phyloP scores from a whole-genome alignment of 2,888 invertebrate species.

The Ormyrus rosae region DNA sequence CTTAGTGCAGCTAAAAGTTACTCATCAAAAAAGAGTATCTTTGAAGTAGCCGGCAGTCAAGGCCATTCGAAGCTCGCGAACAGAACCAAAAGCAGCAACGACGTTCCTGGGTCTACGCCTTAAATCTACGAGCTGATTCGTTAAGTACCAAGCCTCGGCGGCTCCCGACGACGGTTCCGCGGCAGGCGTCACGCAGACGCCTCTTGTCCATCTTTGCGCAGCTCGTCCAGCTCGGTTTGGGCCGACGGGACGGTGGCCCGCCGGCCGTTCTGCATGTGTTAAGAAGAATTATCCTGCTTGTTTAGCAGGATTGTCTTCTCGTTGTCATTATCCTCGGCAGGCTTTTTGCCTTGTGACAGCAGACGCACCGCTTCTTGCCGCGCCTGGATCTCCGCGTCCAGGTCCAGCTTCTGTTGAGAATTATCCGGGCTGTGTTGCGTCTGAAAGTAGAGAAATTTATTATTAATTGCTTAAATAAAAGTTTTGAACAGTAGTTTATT shows the following conservation, averaged over 20 bases:
- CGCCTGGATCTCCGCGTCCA: slow-evolving; percentile 64
- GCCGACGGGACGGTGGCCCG: slow-evolving; percentile 60
- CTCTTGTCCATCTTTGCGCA: slow-evolving; percentile 62
- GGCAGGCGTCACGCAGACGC: slow-evolving; percentile 66
- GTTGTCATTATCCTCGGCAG: slow-evolving; percentile 61
- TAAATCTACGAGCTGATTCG: slow-evolving; percentile 62
- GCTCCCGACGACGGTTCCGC: slow-evolving; percentile 50
- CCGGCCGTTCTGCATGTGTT: slow-evolving; percentile 70
- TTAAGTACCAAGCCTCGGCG: slow-evolving; percentile 64
- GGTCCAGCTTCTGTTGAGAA: slow-evolving; percentile 59
- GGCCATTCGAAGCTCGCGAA: slow-evolving; percentile 33
- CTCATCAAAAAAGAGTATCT: too few species aligned
- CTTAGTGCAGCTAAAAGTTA: neutral
- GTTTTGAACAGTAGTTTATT: too few species aligned
- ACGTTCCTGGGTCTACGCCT: neutral
- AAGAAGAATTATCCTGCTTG: slow-evolving; percentile 63
- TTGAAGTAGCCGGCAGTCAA: neutral
- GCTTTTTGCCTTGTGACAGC: slow-evolving; percentile 60
- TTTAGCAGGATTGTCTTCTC: slow-evolving; percentile 69
- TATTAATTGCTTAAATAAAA: neutral
- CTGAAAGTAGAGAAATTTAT: slow-evolving; percentile 44
- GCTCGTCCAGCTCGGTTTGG: slow-evolving; percentile 50
- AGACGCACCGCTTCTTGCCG: slow-evolving; percentile 64
- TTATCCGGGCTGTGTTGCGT: slow-evolving; percentile 61
- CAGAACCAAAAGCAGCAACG: neutral